Evolutionary conservation across 2,888 invertebrate genomes (phyloP), one percentile per base, ranked within the genome.

Genomic region (Platycnemis pennipes): DNA sequence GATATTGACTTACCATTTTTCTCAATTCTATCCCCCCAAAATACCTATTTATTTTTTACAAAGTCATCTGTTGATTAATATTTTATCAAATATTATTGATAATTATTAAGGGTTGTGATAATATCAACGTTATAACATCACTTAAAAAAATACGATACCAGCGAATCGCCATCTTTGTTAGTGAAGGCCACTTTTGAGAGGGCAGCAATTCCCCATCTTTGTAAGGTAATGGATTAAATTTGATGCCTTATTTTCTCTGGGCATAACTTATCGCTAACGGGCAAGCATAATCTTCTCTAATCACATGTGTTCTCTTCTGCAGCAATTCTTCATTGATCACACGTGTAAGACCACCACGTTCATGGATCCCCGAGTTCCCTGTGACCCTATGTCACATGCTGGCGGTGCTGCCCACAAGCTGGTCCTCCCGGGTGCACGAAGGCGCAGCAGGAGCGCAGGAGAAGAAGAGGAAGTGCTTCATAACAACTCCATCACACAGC

Each of bases 311-410:
- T n/a, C 11, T 26, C 46, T 37, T 91, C n/a, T 95, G 94, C 96
- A 97, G 97, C 96, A 97, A 96, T 99, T 99, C 97, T 99, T 99
- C 97, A 99, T 99, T 96, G 99, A 99, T 97, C 99, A 99, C 97
- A 98, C 98, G 96, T 98, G 98, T 96, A 98, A 99, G 95, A 98
- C 98, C 95, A 99, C 99, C 2, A 99, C 99, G 19, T 99, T 99
- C 97, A 99, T 99, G 97, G 99, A 99, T 97, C 99, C 99, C 37
- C 98, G 99, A 88, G 97, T 99, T 95, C 99, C 99, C n/a, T 91
- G 91, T 91, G 91, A 91, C 3, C 37, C 56, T 26, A 42, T 89
- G 56, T 91, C 91, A 4, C 91, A 91, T n/a, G 19, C 69, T n/a
- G 97, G 98, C 53, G 98, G 98, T 96, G 97, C 98, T 94, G 96